These are phyloP conservation scores for Cheilosia pagana DNA, from an alignment of 2,888 invertebrate genomes.

Conservation along the genomic window DNA sequence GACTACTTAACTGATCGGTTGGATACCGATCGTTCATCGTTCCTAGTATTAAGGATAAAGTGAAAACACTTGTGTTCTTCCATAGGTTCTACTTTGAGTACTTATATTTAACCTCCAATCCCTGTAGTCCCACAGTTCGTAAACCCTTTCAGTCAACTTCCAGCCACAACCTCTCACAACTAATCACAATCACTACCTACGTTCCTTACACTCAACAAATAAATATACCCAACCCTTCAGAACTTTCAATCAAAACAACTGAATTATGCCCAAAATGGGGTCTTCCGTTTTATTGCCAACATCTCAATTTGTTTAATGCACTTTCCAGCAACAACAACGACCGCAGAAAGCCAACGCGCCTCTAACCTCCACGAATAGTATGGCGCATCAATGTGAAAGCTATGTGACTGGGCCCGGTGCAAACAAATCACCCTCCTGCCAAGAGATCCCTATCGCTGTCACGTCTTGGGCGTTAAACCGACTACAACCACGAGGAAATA, in stretches of 20 bases:
- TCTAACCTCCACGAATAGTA: constrained; percentile 13
- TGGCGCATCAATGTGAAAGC: constrained; percentile 51
- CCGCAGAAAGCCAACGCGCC: constrained; percentile 15
- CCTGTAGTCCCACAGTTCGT: too few relatives aligned
- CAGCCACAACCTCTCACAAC: too few relatives aligned
- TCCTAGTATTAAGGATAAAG: too few relatives aligned
- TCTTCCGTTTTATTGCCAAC: constrained; percentile 3
- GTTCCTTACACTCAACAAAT: background rate
- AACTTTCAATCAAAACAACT: constrained; percentile 2
- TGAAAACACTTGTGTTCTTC: too few relatives aligned
- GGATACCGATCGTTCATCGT: too few relatives aligned
- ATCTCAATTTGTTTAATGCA: constrained; percentile 46
- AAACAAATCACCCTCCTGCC: constrained; percentile 38
- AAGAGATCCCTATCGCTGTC: constrained; percentile 56
- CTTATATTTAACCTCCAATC: too few relatives aligned
- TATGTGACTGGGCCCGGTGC: constrained; percentile 16
- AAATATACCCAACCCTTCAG: background rate
- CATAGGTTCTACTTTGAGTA: too few relatives aligned
- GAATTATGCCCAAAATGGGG: constrained; percentile 17
- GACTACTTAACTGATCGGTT: too few relatives aligned
- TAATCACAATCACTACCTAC: too few relatives aligned
- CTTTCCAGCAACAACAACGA: constrained; percentile 1
- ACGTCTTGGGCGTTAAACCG: constrained; percentile 60
- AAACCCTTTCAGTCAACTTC: too few relatives aligned
- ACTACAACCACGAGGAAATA: constrained; percentile 8